A percentile compares a stretch with the other conserved stretches of the same genome.
These are phyloP conservation scores for Engystomops pustulosus DNA, from an alignment of 2,113 vertebrate genomes.

Conservation along the genomic window DNA sequence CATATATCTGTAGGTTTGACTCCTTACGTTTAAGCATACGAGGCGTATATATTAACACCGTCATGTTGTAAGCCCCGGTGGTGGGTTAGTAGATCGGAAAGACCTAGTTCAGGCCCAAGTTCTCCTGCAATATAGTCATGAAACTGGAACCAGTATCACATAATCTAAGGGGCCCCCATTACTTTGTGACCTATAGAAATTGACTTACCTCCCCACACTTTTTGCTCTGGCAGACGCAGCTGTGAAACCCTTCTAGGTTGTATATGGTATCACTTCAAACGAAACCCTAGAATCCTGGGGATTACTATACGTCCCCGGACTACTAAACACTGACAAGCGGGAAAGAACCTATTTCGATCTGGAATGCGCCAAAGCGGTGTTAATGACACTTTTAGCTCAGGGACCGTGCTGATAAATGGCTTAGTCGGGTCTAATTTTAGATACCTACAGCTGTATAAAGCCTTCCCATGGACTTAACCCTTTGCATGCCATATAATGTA, in stretches of 20 bases:
- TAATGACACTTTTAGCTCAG: neutral
- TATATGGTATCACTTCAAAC: neutral
- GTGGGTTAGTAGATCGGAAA: too few species aligned
- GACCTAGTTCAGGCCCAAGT: too few species aligned
- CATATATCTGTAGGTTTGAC: too few species aligned
- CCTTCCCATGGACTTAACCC: conserved; percentile 17
- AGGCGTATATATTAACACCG: too few species aligned
- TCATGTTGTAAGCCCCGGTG: too few species aligned
- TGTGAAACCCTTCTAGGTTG: neutral
- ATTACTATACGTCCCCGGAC: neutral
- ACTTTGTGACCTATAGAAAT: neutral
- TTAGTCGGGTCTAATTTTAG: neutral
- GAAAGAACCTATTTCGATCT: neutral
- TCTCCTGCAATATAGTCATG: neutral
- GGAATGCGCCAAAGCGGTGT: neutral
- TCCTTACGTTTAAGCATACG: too few species aligned
- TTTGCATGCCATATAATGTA: neutral
- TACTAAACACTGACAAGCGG: neutral
- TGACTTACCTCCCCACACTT: neutral
- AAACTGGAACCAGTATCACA: neutral
- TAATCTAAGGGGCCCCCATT: neutral
- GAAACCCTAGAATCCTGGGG: neutral
- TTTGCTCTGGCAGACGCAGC: neutral
- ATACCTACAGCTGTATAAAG: neutral
- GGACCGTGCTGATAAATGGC: neutral